Conservation (phyloP, 2,888 invertebrate species). For the Hesperia comma region DNA sequence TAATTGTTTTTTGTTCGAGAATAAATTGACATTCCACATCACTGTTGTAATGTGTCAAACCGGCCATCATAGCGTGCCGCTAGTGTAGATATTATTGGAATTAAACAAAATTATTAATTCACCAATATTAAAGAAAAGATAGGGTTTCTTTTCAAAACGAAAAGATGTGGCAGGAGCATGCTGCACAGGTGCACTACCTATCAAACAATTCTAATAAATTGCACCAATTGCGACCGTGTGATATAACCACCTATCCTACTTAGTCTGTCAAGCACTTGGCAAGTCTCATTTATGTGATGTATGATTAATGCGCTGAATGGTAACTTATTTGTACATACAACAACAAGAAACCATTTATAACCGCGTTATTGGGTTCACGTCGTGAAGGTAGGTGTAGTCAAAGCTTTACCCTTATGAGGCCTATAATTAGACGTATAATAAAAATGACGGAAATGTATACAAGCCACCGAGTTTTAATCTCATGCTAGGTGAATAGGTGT, state of each 20-base stretch:
- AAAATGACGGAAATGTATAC: slow-evolving; percentile 22
- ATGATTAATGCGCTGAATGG: slow-evolving; percentile 29
- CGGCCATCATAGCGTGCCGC: too few species aligned
- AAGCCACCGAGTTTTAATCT: slow-evolving; percentile 21
- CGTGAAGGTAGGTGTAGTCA: slow-evolving; percentile 17
- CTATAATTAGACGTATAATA: slow-evolving; percentile 31
- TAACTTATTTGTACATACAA: slow-evolving; percentile 31
- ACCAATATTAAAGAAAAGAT: too few species aligned
- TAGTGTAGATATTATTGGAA: too few species aligned
- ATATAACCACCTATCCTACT: slow-evolving; percentile 17
- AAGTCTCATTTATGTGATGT: slow-evolving; percentile 19
- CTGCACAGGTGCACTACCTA: not conserved
- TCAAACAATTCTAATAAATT: slow-evolving; percentile 3
- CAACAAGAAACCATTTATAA: slow-evolving; percentile 37
- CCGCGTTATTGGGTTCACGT: slow-evolving; percentile 34
- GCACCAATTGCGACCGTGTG: not conserved
- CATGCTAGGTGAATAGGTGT: slow-evolving; percentile 27
- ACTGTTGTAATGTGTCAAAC: too few species aligned
- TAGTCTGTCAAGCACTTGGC: not conserved
- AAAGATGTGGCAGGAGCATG: not conserved
- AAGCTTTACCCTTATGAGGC: slow-evolving; percentile 11
- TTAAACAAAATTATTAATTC: too few species aligned
- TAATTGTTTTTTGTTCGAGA: too few species aligned
- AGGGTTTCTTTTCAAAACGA: not conserved
- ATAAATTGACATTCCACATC: too few species aligned